These are phyloP conservation scores for Herpailurus yagouaroundi DNA, from an alignment of 2,113 vertebrate species.

Conservation along the genomic window DNA sequence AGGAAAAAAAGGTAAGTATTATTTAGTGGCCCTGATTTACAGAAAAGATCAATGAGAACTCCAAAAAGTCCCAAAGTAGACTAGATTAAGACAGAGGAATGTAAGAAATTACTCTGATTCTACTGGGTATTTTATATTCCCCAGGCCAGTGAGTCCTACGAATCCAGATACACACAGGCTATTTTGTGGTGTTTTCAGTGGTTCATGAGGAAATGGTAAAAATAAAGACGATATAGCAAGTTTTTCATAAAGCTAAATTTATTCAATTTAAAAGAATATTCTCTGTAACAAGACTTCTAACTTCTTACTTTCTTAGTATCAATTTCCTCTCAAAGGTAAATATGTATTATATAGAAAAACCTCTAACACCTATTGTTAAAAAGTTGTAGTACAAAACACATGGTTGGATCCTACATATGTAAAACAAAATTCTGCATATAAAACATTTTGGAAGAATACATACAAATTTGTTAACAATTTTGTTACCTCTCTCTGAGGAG, in stretches of 20 bases:
- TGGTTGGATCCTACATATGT: neutral
- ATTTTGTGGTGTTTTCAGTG: slow-evolving; percentile 27
- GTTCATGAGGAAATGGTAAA: slow-evolving; percentile 45
- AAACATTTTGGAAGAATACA: neutral
- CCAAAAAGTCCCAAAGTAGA: neutral
- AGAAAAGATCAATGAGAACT: slow-evolving; percentile 34
- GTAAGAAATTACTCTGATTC: slow-evolving; percentile 27
- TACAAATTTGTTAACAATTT: neutral
- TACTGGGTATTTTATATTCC: neutral
- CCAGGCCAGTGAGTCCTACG: neutral
- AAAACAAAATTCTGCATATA: slow-evolving; percentile 28
- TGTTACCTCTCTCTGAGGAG: neutral
- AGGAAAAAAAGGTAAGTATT: neutral
- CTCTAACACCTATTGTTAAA: neutral
- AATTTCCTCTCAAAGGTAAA: slow-evolving; percentile 37
- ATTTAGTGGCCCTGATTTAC: neutral
- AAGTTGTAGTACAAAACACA: neutral
- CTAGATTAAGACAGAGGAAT: neutral
- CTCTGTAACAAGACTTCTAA: slow-evolving; percentile 44
- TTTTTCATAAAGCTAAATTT: slow-evolving; percentile 43
- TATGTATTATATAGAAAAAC: neutral
- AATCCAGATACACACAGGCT: neutral
- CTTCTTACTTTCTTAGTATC: neutral
- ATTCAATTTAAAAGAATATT: slow-evolving; percentile 4
- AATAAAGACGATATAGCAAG: slow-evolving; percentile 17